These are phyloP conservation scores for Plecturocebus donacophilus DNA, from an alignment of 2,113 vertebrate species.

Conservation along the genomic window DNA sequence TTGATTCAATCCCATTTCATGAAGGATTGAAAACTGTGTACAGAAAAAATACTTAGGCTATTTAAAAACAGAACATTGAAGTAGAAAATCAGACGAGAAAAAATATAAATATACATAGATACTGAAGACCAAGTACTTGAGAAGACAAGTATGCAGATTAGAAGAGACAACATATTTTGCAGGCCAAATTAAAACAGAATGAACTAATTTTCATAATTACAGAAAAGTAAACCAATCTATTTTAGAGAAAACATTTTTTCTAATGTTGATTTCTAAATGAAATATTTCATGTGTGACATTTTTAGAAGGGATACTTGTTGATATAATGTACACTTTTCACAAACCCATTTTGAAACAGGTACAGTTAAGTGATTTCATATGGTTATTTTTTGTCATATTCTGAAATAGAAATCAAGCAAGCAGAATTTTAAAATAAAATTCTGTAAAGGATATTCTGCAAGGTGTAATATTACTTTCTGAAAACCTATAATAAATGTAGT, in stretches of 20 bases:
- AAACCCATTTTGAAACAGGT: not conserved
- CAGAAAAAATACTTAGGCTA: not conserved
- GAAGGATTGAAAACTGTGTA: not conserved
- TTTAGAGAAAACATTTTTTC: not conserved
- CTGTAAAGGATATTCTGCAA: not conserved
- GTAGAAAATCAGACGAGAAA: not conserved
- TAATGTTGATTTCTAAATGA: not conserved
- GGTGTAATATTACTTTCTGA: not conserved
- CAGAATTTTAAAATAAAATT: slow-evolving; percentile 1
- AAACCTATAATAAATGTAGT: not conserved
- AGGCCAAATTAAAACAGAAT: not conserved
- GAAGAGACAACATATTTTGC: not conserved
- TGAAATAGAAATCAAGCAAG: slow-evolving; percentile 35
- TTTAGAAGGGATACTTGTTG: not conserved
- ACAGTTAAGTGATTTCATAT: not conserved
- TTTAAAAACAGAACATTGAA: not conserved
- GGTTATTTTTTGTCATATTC: slow-evolving; percentile 16
- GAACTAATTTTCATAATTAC: not conserved
- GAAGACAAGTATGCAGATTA: not conserved
- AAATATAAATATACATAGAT: not conserved
- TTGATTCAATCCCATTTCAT: not conserved
- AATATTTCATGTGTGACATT: not conserved
- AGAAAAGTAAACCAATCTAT: not conserved
- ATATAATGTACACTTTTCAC: not conserved
- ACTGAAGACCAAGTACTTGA: not conserved